These are phyloP conservation scores for fruit fly (Drosophila melanogaster) DNA, from an alignment of 1,140 invertebrate genomes.

Conservation along the genomic window DNA sequence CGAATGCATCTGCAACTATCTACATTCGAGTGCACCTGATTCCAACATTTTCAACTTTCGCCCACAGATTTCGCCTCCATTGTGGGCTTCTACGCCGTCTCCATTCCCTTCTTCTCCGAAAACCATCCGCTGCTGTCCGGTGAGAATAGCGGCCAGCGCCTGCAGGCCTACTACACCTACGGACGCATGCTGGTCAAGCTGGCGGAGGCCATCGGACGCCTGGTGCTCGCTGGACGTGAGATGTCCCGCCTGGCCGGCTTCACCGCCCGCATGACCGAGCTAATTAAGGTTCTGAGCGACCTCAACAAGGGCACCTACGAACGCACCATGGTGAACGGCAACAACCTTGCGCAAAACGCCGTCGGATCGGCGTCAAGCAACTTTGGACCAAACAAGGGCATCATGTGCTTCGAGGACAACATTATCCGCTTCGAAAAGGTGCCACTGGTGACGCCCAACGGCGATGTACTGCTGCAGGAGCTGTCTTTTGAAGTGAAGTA, in stretches of 20 bases:
- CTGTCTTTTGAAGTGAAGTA: constrained; percentile 94
- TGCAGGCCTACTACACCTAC: constrained; percentile 96
- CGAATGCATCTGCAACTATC: constrained; percentile 75
- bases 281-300: constrained; percentile 94
- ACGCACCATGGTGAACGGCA: constrained; percentile 92
- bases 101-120: constrained; percentile 94
- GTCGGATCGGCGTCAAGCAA: constrained; percentile 33
- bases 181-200: constrained; percentile 98
- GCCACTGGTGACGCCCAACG: constrained; percentile 98
- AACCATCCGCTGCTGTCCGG: constrained; percentile 88
- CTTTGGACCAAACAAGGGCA: constrained; percentile 90
- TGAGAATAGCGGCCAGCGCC: constrained; percentile 88
- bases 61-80: constrained; percentile 94
- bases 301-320: constrained; percentile 94
- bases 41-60: not conserved
- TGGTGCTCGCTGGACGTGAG: constrained; percentile 97
- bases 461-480: constrained; percentile 96
- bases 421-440: constrained; percentile 97
- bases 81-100: constrained; percentile 97
- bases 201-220: constrained; percentile 97
- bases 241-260: constrained; percentile 96
- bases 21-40: not conserved
- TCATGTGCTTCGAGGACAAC: constrained; percentile 94
- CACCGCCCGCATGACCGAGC: constrained; percentile 95
- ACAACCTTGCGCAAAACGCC: constrained; percentile 50